Evolutionary conservation across 1,140 invertebrate genomes (phyloP).

Genomic region (Tetragonula clypearis): DNA sequence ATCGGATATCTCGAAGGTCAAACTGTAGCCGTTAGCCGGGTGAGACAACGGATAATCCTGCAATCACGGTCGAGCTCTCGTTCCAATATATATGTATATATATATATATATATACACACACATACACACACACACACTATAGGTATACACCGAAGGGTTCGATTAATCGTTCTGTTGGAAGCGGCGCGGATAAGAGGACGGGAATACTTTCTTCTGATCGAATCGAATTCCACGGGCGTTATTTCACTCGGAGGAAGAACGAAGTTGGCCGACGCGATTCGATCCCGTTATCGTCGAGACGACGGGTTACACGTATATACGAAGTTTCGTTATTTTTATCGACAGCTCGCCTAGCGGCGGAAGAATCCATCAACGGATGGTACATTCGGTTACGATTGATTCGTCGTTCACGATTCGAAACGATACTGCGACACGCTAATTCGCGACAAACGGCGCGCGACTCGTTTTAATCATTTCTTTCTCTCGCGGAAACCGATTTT

Average conservation of each 20-base stretch:
- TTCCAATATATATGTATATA: constrained; percentile 34
- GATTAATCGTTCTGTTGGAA: constrained; percentile 38
- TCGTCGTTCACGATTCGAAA: not conserved
- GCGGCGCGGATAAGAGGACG: not conserved
- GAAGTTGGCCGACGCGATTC: not conserved
- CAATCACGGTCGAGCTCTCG: constrained; percentile 38
- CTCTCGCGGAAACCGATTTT: not conserved
- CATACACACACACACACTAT: no score
- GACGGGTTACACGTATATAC: not conserved
- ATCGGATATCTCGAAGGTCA: constrained; percentile 49
- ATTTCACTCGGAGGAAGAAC: not conserved
- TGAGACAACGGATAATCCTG: constrained; percentile 60
- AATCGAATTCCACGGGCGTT: not conserved
- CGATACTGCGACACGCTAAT: not conserved
- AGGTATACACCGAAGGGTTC: not conserved
- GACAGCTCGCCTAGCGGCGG: not conserved
- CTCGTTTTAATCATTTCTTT: not conserved
- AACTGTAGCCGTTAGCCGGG: constrained; percentile 8
- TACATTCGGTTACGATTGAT: not conserved
- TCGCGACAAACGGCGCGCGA: not conserved
- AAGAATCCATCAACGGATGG: not conserved
- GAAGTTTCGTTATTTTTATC: constrained; percentile 4
- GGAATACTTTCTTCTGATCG: not conserved
- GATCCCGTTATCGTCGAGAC: not conserved
- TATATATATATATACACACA: no score